Evolutionary conservation across 2,888 invertebrate genomes (phyloP).

Genomic region (Zaprionus bogoriensis): DNA sequence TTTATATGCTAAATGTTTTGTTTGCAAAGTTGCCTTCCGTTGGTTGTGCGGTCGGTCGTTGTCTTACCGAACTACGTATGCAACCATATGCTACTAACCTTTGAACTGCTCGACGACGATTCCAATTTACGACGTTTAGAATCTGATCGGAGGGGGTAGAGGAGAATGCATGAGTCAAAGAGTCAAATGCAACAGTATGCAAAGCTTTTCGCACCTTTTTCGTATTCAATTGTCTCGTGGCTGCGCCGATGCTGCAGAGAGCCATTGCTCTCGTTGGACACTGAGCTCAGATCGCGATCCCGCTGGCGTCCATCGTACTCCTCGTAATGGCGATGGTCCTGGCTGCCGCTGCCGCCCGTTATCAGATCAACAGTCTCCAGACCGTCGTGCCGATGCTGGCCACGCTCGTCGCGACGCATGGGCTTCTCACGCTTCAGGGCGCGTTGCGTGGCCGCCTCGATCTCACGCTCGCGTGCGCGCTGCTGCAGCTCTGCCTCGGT

Average conservation of each 20-base stretch:
- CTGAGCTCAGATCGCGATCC: conserved; percentile 85
- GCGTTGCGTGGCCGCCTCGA: conserved; percentile 45
- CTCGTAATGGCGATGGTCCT: conserved; percentile 69
- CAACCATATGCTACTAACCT: conserved; percentile 90
- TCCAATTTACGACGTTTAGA: conserved; percentile 93
- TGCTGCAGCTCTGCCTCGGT: conserved; percentile 70
- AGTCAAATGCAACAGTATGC: no score
- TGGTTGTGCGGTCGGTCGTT: conserved; percentile 56
- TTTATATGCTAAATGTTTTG: conserved; percentile 14
- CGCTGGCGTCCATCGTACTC: conserved; percentile 84
- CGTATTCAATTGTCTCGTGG: conserved; percentile 85
- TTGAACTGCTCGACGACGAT: conserved; percentile 87
- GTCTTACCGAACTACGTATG: conserved; percentile 80
- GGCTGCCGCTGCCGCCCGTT: conserved; percentile 24
- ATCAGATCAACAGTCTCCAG: conserved; percentile 63
- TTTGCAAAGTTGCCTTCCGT: conserved; percentile 45
- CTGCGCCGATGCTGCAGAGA: conserved; percentile 84
- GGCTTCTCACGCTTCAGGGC: conserved; percentile 78
- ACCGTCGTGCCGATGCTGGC: conserved; percentile 58
- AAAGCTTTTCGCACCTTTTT: no score
- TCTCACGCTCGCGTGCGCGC: conserved; percentile 69
- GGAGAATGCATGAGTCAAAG: no score
- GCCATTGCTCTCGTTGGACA: conserved; percentile 84
- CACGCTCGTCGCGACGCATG: conserved; percentile 76
- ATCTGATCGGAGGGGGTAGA: conserved; percentile 82